A percentile compares a stretch with the other conserved stretches of the same genome.
phyloP scores from a whole-genome alignment of 2,888 invertebrate genomes.

The Phyllotreta cruciferae region DNA sequence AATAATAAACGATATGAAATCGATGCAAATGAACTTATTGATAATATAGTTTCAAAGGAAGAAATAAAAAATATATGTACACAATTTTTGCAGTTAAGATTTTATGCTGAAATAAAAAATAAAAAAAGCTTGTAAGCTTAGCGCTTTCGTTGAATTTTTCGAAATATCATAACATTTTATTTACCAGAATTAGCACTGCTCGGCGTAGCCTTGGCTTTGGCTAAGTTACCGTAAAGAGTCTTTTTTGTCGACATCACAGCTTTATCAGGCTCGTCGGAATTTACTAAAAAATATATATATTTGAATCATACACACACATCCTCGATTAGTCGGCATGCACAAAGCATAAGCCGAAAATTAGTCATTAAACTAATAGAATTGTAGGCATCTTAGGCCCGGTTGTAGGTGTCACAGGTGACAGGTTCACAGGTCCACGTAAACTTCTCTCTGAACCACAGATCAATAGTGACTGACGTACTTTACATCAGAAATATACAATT shows the following conservation, averaged over 20 bases:
- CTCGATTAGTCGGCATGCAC: too few relatives aligned
- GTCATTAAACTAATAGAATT: too few relatives aligned
- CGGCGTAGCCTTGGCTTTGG: conserved; percentile 58
- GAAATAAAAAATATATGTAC: conserved; percentile 38
- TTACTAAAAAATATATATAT: conserved; percentile 39
- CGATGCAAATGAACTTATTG: conserved; percentile 25
- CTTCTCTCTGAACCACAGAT: too few relatives aligned
- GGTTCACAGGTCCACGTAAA: too few relatives aligned
- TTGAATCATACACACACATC: conserved; percentile 14
- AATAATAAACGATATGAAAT: neutral
- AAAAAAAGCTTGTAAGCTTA: conserved; percentile 27
- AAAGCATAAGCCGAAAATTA: too few relatives aligned
- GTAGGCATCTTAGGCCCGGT: too few relatives aligned
- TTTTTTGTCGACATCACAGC: conserved; percentile 56
- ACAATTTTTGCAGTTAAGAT: conserved; percentile 21
- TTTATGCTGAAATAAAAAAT: conserved; percentile 18
- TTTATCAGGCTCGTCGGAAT: conserved; percentile 61
- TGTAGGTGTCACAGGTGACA: too few relatives aligned
- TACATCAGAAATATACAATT: too few relatives aligned
- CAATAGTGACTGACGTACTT: too few relatives aligned
- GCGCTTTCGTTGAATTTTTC: conserved; percentile 15
- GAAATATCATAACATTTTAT: conserved; percentile 21
- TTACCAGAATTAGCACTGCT: conserved; percentile 51
- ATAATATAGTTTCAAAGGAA: conserved; percentile 13
- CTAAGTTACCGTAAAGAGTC: conserved; percentile 49